A percentile compares a stretch with the other conserved stretches of the same genome.
Conservation (phyloP, 2,113 vertebrate genomes). For the Pterophyllum scalare region DNA sequence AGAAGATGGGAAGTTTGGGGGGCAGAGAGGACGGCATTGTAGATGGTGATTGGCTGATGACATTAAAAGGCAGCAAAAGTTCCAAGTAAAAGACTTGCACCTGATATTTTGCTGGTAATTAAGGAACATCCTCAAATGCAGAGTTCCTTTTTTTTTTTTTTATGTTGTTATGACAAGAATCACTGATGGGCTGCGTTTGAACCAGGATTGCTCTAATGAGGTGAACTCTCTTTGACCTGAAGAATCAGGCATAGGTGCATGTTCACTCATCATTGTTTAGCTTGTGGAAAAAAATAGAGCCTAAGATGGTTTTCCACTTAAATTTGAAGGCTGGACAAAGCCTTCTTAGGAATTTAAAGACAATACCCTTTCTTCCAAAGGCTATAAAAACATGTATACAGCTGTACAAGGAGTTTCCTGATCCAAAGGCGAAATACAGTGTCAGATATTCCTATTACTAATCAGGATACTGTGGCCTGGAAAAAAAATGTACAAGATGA, state of each 20-base stretch:
- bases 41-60: conserved; percentile 2
- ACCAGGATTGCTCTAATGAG: conserved; percentile 36
- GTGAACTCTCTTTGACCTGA: conserved; percentile 68
- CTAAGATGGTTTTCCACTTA: conserved; percentile 76
- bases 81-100: conserved; percentile 6
- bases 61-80: background rate
- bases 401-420: conserved; percentile 80
- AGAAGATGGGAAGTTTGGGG: conserved; percentile 29
- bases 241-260: conserved; percentile 36
- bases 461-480: conserved; percentile 71
- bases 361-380: conserved; percentile 76
- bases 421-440: conserved; percentile 76
- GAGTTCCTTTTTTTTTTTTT: conserved; percentile 9
- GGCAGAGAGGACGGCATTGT: conserved; percentile 8
- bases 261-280: conserved; percentile 67
- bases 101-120: conserved; percentile 2
- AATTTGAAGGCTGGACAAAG: conserved; percentile 68
- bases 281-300: conserved; percentile 46
- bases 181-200: background rate
- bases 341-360: conserved; percentile 78
- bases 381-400: conserved; percentile 80
- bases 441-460: conserved; percentile 81
- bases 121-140: background rate
- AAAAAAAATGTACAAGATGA: conserved; percentile 75
- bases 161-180: conserved; percentile 11